These are phyloP conservation scores for Nettapus auritus DNA, from an alignment of 2,113 vertebrate genomes.

Conservation along the genomic window DNA sequence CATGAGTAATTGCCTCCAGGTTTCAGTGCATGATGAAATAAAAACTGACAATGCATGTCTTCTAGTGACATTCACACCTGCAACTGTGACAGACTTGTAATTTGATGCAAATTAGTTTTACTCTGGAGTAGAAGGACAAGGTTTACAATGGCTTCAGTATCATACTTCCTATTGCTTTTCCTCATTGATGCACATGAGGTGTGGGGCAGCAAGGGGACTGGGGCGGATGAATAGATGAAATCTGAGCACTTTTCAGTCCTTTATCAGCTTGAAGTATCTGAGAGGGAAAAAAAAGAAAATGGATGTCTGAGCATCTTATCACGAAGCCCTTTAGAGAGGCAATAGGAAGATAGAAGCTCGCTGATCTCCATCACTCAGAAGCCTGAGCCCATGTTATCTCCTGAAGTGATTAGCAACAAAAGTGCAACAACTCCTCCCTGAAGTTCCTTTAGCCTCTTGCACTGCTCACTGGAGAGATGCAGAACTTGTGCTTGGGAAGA, in stretches of 20 bases:
- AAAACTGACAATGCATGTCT: constrained; percentile 54
- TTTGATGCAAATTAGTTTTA: constrained; percentile 54
- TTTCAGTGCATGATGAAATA: constrained; percentile 46
- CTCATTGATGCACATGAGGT: background rate
- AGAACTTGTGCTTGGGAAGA: background rate
- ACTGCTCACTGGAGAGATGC: background rate
- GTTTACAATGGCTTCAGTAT: background rate
- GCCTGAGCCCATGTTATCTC: background rate
- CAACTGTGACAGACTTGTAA: constrained; percentile 19
- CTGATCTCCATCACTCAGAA: background rate
- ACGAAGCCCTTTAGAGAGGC: background rate
- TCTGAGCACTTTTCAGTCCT: background rate
- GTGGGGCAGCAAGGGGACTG: background rate
- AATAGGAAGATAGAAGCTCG: background rate
- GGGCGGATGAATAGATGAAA: background rate
- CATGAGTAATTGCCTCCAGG: constrained; percentile 46
- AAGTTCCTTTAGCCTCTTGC: background rate
- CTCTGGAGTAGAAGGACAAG: background rate
- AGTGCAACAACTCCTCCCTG: background rate
- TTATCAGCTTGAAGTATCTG: background rate
- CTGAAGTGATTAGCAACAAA: background rate
- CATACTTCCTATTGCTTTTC: background rate
- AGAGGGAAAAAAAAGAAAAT: background rate
- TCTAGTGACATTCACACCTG: constrained; percentile 44
- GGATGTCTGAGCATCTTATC: background rate